These are phyloP conservation scores for Orthosia gothica DNA, from an alignment of 2,888 invertebrate genomes.

Conservation along the genomic window DNA sequence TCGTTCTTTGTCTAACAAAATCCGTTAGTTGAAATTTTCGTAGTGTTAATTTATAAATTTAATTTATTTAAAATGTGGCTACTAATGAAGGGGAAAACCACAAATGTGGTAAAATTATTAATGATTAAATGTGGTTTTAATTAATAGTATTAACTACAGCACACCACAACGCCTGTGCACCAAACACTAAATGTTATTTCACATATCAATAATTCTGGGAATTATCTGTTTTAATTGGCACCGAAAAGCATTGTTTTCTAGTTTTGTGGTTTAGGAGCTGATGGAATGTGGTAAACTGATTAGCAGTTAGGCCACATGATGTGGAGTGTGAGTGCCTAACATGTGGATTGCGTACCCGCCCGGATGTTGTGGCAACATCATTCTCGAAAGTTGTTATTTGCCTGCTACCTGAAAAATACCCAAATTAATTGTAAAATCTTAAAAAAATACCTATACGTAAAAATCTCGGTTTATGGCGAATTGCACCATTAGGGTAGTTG, in stretches of 20 bases:
- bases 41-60: too few relatives aligned
- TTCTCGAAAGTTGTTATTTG: neutral
- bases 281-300: neutral
- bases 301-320: neutral
- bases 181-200: neutral
- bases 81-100: neutral
- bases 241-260: neutral
- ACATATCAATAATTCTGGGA: too few relatives aligned
- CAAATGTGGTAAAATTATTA: constrained; percentile 1
- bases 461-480: too few relatives aligned
- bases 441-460: too few relatives aligned
- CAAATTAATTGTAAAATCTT: too few relatives aligned
- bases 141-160: neutral
- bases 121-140: neutral
- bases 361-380: neutral
- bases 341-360: neutral
- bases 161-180: neutral
- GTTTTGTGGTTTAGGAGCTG: neutral
- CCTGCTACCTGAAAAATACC: neutral
- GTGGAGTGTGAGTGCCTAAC: neutral
- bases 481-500: too few relatives aligned
- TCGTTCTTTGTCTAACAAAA: too few relatives aligned
- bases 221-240: neutral
- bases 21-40: too few relatives aligned
- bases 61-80: neutral